Evolutionary conservation across 2,113 vertebrate species (phyloP).

Genomic region (Heloderma charlesbogerti): DNA sequence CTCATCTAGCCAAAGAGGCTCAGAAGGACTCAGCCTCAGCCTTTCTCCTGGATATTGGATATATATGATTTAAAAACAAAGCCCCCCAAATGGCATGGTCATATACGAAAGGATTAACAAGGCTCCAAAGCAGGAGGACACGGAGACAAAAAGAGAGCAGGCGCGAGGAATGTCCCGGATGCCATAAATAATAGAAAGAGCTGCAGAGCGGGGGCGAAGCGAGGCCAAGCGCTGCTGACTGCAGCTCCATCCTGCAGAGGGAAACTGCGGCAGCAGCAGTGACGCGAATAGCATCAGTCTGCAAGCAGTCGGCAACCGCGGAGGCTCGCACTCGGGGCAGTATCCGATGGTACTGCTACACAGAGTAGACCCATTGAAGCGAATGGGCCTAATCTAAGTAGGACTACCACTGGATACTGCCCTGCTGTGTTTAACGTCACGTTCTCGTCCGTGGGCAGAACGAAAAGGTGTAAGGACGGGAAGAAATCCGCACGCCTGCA

Average conservation of each 20-base stretch:
- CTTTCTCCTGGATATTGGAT: not conserved
- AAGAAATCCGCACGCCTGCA: not conserved
- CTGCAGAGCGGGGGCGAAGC: not conserved
- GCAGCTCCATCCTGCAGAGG: slow-evolving; percentile 28
- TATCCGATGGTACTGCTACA: too few species aligned
- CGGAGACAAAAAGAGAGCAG: not conserved
- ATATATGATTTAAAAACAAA: not conserved
- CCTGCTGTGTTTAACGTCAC: not conserved
- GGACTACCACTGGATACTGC: too few species aligned
- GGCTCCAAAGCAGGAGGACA: not conserved
- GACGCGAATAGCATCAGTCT: not conserved
- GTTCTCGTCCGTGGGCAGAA: not conserved
- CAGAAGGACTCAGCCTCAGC: not conserved
- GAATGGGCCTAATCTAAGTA: too few species aligned
- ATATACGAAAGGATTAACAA: not conserved
- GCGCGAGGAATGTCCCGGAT: not conserved
- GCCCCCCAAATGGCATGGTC: not conserved
- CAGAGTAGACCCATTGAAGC: too few species aligned
- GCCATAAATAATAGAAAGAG: not conserved
- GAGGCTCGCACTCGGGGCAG: too few species aligned
- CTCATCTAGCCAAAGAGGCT: not conserved
- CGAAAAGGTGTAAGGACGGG: not conserved
- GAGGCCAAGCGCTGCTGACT: not conserved
- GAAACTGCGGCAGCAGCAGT: slow-evolving; percentile 17
- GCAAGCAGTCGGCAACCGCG: too few species aligned